phyloP scores from a whole-genome alignment of 2,888 invertebrate species.

The Mimumesa dahlbomi region DNA sequence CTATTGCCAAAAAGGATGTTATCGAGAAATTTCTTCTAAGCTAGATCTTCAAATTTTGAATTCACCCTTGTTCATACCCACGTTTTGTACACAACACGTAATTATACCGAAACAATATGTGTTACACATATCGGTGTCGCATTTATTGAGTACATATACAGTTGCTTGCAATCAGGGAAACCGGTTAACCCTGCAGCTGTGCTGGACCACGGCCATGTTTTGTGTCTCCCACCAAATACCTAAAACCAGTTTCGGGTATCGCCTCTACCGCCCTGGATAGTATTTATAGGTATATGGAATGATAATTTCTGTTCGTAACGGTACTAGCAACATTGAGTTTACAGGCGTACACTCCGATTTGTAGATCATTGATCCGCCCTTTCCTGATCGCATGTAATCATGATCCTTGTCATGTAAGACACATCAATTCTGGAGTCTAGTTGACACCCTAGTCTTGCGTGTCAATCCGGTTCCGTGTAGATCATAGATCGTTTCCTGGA shows the following conservation, averaged over 20 bases:
- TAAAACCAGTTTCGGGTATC: slow-evolving; percentile 62
- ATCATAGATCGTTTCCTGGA: no score
- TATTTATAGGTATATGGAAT: slow-evolving; percentile 55
- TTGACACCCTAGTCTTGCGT: no score
- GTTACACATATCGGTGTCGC: slow-evolving; percentile 6
- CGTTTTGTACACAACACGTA: neutral
- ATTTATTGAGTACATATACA: slow-evolving; percentile 5
- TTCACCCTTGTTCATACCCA: no score
- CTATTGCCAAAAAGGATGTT: no score
- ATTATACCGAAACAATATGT: neutral
- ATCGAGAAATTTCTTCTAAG: no score
- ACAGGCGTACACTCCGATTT: neutral
- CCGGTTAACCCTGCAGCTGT: slow-evolving; percentile 60
- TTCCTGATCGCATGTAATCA: no score
- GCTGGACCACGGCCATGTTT: slow-evolving; percentile 50
- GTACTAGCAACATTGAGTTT: slow-evolving; percentile 21
- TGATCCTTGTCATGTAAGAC: no score
- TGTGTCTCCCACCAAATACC: slow-evolving; percentile 50
- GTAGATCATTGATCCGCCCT: neutral
- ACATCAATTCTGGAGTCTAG: no score
- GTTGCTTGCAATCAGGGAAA: slow-evolving; percentile 44
- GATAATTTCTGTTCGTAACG: slow-evolving; percentile 51
- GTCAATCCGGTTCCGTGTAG: no score
- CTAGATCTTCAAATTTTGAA: no score
- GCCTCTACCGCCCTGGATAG: slow-evolving; percentile 39